Evolutionary conservation across 2,888 invertebrate genomes (phyloP), one percentile per base, ranked within the genome.

Genomic region (Melinaea menophilus): DNA sequence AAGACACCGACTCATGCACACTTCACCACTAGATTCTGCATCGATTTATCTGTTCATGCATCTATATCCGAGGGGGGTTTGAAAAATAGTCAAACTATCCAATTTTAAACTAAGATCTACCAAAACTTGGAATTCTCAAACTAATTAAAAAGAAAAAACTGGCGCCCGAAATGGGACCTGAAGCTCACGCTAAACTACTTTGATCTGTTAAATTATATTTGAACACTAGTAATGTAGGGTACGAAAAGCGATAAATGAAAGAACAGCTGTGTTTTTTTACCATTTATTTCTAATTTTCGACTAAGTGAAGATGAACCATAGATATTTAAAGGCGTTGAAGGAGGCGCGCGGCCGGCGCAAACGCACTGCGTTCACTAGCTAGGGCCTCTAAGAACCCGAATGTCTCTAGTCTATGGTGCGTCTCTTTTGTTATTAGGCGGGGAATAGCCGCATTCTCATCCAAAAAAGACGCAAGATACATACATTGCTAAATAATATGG

Each of bases 221-320:
- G 70, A 71, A 66, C 66, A 75, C 72, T 79, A 76, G 81, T 79
- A 81, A 82, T 77, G 71, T 65, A 80, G 85, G 85, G 86, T 82
- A 85, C 70, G 68, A 75, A 77, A 90, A 90, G 89, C 89, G 84
- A 83, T 83, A 89, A 90, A 89, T 90, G 86, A 90, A 90, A 90
- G 82, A 88, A 80, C 89, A 79, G 84, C 87, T 85, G 86, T 88
- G 86, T 88, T 85, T 85, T 68, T 80, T 88, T 84, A 89, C 85
- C 87, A 85, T 87, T 85, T 88, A 86, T 87, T 85, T 83, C 85
- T 88, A 86, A 86, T 79, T 84, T 79, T 84, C 79, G 76, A 80
- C 88, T 88, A 89, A 86, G 88, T 89, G 89, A 86, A 88, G 86
- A 87, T 88, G 88, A 88, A 85, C 82, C 86, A 85, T 85, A 86